phyloP scores from a whole-genome alignment of 53 echinoderm and acorn worm genomes.

The Antedon mediterranea region DNA sequence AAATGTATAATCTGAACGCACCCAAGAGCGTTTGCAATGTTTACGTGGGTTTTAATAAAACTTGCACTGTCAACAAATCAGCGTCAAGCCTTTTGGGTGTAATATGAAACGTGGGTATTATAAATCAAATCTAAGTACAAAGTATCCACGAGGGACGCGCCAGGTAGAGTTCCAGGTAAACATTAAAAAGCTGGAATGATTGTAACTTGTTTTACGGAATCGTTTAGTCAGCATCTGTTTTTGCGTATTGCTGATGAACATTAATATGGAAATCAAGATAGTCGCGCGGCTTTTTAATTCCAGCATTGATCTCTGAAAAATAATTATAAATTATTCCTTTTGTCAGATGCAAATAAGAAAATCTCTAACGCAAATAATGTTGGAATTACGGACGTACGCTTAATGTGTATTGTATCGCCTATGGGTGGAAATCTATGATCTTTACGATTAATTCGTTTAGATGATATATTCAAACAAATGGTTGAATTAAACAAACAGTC shows the following conservation, averaged over 20 bases:
- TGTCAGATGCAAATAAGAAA: too few species aligned
- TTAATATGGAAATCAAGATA: too few species aligned
- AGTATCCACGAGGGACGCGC: not conserved
- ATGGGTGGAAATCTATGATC: not conserved
- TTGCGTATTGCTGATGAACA: too few species aligned
- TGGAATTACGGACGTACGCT: too few species aligned
- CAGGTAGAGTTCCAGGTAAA: not conserved
- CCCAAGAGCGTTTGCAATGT: not conserved
- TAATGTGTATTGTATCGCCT: too few species aligned
- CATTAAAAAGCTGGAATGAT: too few species aligned
- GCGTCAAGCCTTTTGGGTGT: not conserved
- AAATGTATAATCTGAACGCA: not conserved
- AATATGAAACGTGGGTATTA: not conserved
- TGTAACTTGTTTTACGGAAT: too few species aligned
- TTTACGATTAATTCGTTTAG: not conserved
- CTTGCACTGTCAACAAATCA: not conserved
- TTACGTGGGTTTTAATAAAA: not conserved
- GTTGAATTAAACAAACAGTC: not conserved
- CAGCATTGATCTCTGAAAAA: too few species aligned
- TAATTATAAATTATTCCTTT: too few species aligned
- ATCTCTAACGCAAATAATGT: too few species aligned
- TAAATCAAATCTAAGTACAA: not conserved
- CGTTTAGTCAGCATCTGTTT: too few species aligned
- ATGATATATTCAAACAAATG: not conserved
- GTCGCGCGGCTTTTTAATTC: too few species aligned